A percentile compares a stretch with the other conserved stretches of the same genome.
Evolutionary conservation across 2,113 vertebrate genomes (phyloP).

Genomic region (Apteryx mantelli): DNA sequence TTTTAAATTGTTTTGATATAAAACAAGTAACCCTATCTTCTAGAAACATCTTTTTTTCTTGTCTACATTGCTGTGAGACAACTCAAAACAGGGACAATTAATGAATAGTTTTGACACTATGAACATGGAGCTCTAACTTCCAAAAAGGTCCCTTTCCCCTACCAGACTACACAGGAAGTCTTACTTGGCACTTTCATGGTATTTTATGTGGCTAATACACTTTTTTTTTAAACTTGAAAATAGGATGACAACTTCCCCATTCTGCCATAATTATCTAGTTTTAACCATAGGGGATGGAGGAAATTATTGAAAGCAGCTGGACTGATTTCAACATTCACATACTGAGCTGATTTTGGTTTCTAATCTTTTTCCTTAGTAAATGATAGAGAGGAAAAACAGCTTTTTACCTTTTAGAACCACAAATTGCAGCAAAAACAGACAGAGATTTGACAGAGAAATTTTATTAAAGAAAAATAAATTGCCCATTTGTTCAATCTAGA

Average conservation of each 20-base stretch:
- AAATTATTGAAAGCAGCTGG: background rate
- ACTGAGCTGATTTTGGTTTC: background rate
- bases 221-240: background rate
- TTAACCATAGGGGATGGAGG: background rate
- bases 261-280: background rate
- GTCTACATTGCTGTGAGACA: background rate
- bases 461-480: background rate
- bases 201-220: background rate
- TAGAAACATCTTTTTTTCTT: background rate
- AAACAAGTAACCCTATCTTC: background rate
- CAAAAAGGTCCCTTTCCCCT: background rate
- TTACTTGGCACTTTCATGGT: background rate
- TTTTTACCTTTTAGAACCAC: background rate
- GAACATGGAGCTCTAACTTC: background rate
- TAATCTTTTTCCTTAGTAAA: background rate
- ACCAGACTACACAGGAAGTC: background rate
- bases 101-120: background rate
- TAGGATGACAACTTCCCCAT: background rate
- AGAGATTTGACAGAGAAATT: background rate
- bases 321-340: background rate
- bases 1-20: background rate
- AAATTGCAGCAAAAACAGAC: background rate
- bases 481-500: background rate
- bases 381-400: background rate
- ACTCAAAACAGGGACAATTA: background rate